A percentile compares a stretch with the other conserved stretches of the same genome.
These are phyloP conservation scores for Aldabrachelys gigantea DNA, from an alignment of 2,113 vertebrate species.

Conservation along the genomic window DNA sequence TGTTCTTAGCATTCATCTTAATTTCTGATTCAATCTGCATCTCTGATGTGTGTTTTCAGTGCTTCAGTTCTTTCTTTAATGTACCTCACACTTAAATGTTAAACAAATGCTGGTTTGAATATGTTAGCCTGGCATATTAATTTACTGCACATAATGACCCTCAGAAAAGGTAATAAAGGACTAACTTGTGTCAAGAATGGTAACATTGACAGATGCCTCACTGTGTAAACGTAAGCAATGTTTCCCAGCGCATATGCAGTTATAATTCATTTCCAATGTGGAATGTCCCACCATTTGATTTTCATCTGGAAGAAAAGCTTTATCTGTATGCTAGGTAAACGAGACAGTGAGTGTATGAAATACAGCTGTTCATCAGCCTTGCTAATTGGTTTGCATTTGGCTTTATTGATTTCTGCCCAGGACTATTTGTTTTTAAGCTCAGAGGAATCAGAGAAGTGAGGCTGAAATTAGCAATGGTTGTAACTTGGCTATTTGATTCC, in stretches of 20 bases:
- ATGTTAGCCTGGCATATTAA: slow-evolving; percentile 38
- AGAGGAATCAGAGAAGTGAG: background rate
- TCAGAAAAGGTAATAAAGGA: slow-evolving; percentile 35
- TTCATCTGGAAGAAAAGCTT: background rate
- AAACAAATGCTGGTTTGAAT: slow-evolving; percentile 16
- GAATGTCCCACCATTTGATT: background rate
- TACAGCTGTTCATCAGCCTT: background rate
- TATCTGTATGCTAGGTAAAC: background rate
- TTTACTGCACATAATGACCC: slow-evolving; percentile 40
- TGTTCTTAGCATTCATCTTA: background rate
- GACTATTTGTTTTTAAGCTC: background rate
- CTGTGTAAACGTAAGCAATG: accelerated
- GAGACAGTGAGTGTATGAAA: background rate
- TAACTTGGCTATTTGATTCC: background rate
- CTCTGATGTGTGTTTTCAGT: background rate
- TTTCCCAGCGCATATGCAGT: accelerated
- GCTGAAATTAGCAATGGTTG: background rate
- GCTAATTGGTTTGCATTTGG: background rate
- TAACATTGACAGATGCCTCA: background rate
- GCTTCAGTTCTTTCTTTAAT: background rate
- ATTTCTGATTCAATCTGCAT: background rate
- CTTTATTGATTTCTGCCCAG: slow-evolving; percentile 1
- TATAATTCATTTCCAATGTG: background rate
- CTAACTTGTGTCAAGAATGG: slow-evolving; percentile 56
- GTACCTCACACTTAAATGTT: background rate